Base-by-base conservation (phyloP, 2,797 vertebrate genomes). In the Myotis planiceps region DNA sequence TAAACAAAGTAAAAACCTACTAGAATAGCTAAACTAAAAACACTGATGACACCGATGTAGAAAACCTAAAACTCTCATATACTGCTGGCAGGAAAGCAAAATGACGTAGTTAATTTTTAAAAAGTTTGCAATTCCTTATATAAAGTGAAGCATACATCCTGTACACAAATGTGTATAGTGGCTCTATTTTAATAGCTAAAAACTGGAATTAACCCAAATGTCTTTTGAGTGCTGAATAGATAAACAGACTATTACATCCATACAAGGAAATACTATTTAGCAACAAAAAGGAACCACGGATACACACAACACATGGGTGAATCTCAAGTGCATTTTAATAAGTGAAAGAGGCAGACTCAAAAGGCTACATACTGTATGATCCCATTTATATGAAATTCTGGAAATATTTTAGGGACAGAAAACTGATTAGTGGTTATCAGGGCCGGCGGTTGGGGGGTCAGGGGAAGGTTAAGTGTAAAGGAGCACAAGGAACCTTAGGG, bases 1-100 rank as follows among this genome's bases (percentile, higher is more conserved):
- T 9, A 75, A 69, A 74, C 34, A 37, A 78, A 76, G 32, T 27
- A 34, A 55, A 21, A 47, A 55, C 32, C 34, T 60, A 37, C n/a
- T 29, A 78, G 69, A 72, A 95, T 4, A 47, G 63, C 68, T 53
- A 71, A 69, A 63, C 82, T 15, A 34, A 85, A 94, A 93, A 84
- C 47, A 78, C 21, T 9, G 58, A 75, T 14, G 6, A 14, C 34
- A 78, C 42, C 2, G 78, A 81, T 5, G 4, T 19, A 79, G 32
- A 42, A 23, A n/a, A 69, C 49, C 42, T 10, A 15, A 51, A 88
- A 87, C 39, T 21, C 15, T 66, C 45, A 45, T 2, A 32, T 4
- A 51, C 3, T 2, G 60, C 53, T 69, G 25, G 32, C 63, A 16
- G 55, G 55, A 95, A 68, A 74, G 74, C 45, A 82, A 79, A 90